Percentiles rank a stretch among this genome's conserved stretches.
These are phyloP conservation scores for Andrena cerasifolii DNA, from an alignment of 1,140 invertebrate species.

Conservation along the genomic window DNA sequence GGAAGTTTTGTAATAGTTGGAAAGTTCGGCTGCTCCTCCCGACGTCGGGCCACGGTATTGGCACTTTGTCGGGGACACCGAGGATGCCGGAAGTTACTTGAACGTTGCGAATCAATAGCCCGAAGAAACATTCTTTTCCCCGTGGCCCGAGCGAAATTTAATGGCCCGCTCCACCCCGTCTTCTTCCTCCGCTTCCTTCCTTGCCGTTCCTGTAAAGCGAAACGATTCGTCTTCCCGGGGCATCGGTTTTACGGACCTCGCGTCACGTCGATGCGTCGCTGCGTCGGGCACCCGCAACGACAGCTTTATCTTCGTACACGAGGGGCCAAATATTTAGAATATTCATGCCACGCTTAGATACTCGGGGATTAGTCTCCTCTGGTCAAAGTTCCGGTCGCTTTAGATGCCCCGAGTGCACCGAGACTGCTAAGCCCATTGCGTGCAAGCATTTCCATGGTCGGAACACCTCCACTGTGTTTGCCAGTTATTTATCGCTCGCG, in stretches of 20 bases:
- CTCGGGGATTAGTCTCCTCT: conserved; percentile 8
- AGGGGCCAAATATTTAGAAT: conserved; percentile 23
- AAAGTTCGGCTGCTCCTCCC: conserved; percentile 32
- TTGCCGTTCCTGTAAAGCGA: background rate
- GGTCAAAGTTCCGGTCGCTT: conserved; percentile 31
- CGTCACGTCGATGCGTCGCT: background rate
- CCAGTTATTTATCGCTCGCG: conserved; percentile 5
- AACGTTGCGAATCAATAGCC: conserved; percentile 18
- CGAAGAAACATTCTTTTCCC: conserved; percentile 13
- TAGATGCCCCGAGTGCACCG: background rate
- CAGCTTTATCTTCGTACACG: background rate
- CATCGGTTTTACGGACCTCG: background rate
- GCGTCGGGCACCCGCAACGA: background rate
- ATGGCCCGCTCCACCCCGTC: background rate
- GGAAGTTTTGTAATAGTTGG: conserved; percentile 51
- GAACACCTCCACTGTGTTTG: conserved; percentile 10
- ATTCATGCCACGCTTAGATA: conserved; percentile 7
- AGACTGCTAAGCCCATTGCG: background rate
- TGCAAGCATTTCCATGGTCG: background rate
- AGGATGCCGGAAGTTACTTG: conserved; percentile 29
- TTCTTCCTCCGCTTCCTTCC: background rate
- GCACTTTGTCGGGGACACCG: conserved; percentile 31
- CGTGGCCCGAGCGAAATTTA: background rate
- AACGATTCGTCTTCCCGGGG: background rate
- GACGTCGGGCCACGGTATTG: conserved; percentile 12